Percentiles rank a stretch among this genome's conserved stretches.
Conservation (phyloP, 2,888 invertebrate species). For the Nezara viridula region DNA sequence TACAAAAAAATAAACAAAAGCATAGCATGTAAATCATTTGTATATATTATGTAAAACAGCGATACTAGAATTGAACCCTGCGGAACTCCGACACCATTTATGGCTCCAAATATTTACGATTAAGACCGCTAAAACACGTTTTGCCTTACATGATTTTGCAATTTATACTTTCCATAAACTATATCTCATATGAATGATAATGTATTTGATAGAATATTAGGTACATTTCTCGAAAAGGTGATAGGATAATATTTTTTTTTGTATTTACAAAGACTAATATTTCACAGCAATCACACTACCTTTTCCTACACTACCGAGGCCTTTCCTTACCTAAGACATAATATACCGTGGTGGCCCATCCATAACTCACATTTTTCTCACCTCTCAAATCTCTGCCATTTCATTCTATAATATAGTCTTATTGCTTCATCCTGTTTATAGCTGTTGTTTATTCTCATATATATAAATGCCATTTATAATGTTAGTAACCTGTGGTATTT, state of each 20-base stretch:
- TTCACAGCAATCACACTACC: no score
- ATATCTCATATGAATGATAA: neutral
- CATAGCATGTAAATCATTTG: neutral
- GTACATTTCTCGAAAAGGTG: neutral
- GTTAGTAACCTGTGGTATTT: no score
- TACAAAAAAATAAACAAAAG: no score
- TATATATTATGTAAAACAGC: neutral
- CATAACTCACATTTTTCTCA: neutral
- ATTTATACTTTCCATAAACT: no score
- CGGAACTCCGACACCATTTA: neutral
- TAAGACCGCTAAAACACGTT: neutral
- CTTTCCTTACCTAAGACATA: neutral
- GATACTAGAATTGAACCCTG: neutral
- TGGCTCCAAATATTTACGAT: neutral
- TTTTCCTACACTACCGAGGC: neutral
- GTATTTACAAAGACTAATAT: no score
- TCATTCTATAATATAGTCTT: neutral
- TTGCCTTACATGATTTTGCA: neutral
- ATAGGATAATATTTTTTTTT: no score
- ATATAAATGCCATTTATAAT: neutral
- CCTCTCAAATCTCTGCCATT: neutral
- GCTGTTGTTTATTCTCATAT: neutral
- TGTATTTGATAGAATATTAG: neutral
- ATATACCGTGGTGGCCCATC: neutral
- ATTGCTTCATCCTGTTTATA: neutral